A percentile compares a stretch with the other conserved stretches of the same genome.
phyloP scores from a whole-genome alignment of 2,797 vertebrate species.

The Aselliscus stoliczkanus region DNA sequence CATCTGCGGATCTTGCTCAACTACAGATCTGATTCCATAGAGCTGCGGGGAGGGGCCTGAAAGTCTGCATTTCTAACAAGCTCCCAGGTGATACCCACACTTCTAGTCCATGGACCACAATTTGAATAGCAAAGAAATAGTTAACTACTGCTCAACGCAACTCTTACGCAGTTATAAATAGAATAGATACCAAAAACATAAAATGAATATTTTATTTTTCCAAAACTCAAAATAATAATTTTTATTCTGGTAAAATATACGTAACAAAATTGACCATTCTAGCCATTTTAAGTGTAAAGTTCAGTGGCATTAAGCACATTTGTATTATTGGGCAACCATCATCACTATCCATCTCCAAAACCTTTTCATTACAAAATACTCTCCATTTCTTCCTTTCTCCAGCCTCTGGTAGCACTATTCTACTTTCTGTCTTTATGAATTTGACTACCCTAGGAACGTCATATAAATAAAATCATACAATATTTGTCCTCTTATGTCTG shows the following conservation, averaged over 20 bases:
- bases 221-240: neutral
- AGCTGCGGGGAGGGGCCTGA: neutral
- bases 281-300: neutral
- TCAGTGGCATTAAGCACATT: neutral
- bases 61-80: neutral
- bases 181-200: neutral
- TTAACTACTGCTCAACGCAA: neutral
- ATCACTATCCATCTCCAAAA: neutral
- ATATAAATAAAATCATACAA: neutral
- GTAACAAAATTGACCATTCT: neutral
- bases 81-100: neutral
- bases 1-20: neutral
- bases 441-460: neutral
- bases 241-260: conserved; percentile 9
- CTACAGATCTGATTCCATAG: neutral
- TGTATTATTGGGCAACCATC: neutral
- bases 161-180: neutral
- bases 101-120: neutral
- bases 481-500: neutral
- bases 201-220: neutral
- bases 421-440: neutral
- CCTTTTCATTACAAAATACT: neutral
- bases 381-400: neutral
- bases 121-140: neutral
- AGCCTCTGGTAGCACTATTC: neutral